Evolutionary conservation across 2,888 invertebrate species (phyloP), one percentile per base, ranked within the genome.

Genomic region (Drosophila gaucha): DNA sequence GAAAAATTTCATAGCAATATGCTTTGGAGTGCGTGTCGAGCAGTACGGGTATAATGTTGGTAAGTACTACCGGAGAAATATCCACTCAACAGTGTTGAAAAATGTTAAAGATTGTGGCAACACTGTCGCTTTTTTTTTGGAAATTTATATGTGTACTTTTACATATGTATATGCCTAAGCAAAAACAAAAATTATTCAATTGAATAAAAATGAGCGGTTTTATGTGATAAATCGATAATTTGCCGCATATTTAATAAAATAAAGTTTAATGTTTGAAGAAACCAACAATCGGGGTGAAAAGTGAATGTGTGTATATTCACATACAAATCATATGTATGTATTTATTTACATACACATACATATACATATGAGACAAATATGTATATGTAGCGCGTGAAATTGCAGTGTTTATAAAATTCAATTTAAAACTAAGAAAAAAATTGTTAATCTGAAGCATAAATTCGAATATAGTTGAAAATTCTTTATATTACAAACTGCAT

Each of bases 91-190:
- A 55, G 24, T 36, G 30, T 35, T 39, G 3, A 36, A 14, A 39
- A 39, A 18, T 35, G 8, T 9, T 16, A 36, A 39, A 9, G n/a
- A n/a, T 28, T 38, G 38, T 64, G 71, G 71, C 47, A 64, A 28
- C 52, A 52, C 44, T 38, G 39, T 36, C 14, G 18, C 26, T n/a
- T 55, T 63, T 52, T 38, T 47, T 52, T 41, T 44, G 52, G 47
- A 64, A 63, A 49, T 65, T 54, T 43, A 57, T 70, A 44, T 28
- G 33, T 59, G 30, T 57, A 31, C 56, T 35, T 57, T 30, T 38
- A 50, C 22, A 24, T 44, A 30, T 28, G 9, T 43, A 49, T 60
- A 46, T 51, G 49, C 33, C 35, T 20, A 20, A 41, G n/a, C n/a
- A 52, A 57, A 69, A 57, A 47, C 47, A 52, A 52, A 26, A 46